A percentile compares a stretch with the other conserved stretches of the same genome.
Evolutionary conservation across 2,113 vertebrate genomes (phyloP).

Genomic region (Guaruba guarouba): DNA sequence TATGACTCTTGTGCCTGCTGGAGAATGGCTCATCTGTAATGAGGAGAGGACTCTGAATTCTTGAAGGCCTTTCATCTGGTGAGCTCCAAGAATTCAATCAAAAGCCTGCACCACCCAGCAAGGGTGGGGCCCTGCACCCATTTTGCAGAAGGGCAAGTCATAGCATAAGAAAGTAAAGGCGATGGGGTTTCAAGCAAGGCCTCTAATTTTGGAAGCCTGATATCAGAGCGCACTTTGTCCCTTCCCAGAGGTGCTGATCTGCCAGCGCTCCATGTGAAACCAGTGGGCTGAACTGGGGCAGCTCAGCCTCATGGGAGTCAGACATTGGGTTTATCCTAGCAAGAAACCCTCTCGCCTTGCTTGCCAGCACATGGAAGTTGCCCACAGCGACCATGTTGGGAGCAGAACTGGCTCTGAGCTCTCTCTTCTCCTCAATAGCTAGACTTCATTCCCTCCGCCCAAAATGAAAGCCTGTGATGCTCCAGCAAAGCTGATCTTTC

Average conservation of each 20-base stretch:
- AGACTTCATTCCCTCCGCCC: neutral
- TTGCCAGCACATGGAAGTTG: rapidly evolving
- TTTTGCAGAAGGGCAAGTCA: neutral
- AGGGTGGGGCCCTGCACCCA: constrained; percentile 9
- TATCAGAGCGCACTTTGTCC: neutral
- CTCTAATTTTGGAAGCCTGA: constrained; percentile 24
- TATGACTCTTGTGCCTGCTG: neutral
- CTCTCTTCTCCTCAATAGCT: neutral
- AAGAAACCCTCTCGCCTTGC: neutral
- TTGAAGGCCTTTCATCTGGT: constrained; percentile 36
- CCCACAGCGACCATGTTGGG: rapidly evolving
- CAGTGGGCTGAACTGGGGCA: neutral
- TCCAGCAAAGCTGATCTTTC: neutral
- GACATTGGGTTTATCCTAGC: neutral
- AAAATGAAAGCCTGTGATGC: neutral
- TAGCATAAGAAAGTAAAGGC: neutral
- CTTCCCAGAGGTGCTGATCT: neutral
- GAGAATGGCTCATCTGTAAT: neutral
- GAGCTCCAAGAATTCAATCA: constrained; percentile 17
- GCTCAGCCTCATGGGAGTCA: neutral
- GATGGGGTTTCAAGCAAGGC: neutral
- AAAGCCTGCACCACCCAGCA: neutral
- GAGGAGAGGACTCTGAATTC: neutral
- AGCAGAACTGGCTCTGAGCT: neutral
- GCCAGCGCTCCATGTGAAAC: neutral